A percentile compares a stretch with the other conserved stretches of the same genome.
phyloP scores from a whole-genome alignment of 2,888 invertebrate genomes.

The Leuctra nigra region DNA sequence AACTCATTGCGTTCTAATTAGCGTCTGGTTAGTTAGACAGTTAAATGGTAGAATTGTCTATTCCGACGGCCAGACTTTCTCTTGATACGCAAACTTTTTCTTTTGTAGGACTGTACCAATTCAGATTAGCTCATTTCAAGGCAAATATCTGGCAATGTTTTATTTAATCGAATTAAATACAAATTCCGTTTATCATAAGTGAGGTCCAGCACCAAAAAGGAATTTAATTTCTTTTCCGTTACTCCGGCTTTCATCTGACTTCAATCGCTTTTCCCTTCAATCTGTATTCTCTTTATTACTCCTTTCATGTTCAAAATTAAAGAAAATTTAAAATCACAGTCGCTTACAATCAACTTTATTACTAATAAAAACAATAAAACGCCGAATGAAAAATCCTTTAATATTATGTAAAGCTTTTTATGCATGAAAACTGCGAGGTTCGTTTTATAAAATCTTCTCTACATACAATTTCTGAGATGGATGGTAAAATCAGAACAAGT shows the following conservation, averaged over 20 bases:
- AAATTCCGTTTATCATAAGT: constrained; percentile 29
- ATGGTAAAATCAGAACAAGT: too few relatives aligned
- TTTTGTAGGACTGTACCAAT: constrained; percentile 7
- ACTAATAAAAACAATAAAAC: neutral
- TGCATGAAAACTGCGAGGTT: too few relatives aligned
- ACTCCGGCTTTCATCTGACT: constrained; percentile 11
- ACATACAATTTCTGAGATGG: too few relatives aligned
- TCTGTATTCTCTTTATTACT: neutral
- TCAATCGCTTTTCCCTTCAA: constrained; percentile 9
- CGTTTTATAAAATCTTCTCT: too few relatives aligned
- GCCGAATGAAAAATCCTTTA: too few relatives aligned
- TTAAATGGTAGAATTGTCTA: too few relatives aligned
- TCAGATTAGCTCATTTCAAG: constrained; percentile 15
- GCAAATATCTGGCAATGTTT: constrained; percentile 20
- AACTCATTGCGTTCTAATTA: too few relatives aligned
- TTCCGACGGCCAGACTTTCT: too few relatives aligned
- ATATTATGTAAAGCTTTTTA: too few relatives aligned
- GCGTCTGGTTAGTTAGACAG: too few relatives aligned
- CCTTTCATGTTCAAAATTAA: constrained; percentile 12
- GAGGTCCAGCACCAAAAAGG: constrained; percentile 16
- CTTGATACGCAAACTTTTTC: too few relatives aligned
- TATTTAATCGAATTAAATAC: constrained; percentile 27
- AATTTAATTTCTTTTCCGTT: constrained; percentile 12
- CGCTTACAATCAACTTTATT: constrained; percentile 11
- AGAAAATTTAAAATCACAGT: constrained; percentile 8